Conservation (phyloP, 2,888 invertebrate genomes). For the Himalopsyche kuldschensis region DNA sequence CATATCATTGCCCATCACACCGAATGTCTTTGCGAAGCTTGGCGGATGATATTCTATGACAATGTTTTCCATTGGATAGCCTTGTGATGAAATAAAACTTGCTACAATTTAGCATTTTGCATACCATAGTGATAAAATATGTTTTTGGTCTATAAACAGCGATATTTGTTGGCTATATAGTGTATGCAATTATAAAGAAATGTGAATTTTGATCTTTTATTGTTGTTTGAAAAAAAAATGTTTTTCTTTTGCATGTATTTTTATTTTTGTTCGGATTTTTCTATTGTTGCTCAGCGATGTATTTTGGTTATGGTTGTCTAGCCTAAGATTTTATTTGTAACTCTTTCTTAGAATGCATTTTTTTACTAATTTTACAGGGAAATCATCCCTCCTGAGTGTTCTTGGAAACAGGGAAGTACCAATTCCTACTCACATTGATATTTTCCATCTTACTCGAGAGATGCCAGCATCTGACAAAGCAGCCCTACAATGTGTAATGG, state of each 20-base stretch:
- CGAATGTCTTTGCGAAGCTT: neutral
- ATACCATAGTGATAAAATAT: too few relatives aligned
- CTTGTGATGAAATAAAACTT: too few relatives aligned
- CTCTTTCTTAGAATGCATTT: neutral
- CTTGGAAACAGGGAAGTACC: slow-evolving; percentile 93
- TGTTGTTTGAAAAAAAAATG: too few relatives aligned
- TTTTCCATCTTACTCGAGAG: slow-evolving; percentile 94
- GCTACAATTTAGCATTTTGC: too few relatives aligned
- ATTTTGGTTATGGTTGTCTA: neutral
- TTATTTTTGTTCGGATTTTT: slow-evolving; percentile 6
- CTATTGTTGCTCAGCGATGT: neutral
- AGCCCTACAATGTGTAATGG: slow-evolving; percentile 95
- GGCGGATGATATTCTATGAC: neutral
- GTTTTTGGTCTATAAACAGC: too few relatives aligned
- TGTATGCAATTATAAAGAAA: too few relatives aligned
- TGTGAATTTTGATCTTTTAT: too few relatives aligned
- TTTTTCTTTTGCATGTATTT: too few relatives aligned
- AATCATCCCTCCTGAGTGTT: slow-evolving; percentile 90
- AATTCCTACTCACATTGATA: slow-evolving; percentile 95
- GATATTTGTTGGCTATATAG: too few relatives aligned
- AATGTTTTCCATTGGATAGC: too few relatives aligned
- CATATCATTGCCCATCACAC: neutral
- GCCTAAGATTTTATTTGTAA: neutral
- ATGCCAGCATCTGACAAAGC: slow-evolving; percentile 97
- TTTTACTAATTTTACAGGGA: slow-evolving; percentile 60